Percentiles rank a stretch among this genome's conserved stretches.
Conservation (phyloP, 2,888 invertebrate species). For the Clepsis dumicolana region DNA sequence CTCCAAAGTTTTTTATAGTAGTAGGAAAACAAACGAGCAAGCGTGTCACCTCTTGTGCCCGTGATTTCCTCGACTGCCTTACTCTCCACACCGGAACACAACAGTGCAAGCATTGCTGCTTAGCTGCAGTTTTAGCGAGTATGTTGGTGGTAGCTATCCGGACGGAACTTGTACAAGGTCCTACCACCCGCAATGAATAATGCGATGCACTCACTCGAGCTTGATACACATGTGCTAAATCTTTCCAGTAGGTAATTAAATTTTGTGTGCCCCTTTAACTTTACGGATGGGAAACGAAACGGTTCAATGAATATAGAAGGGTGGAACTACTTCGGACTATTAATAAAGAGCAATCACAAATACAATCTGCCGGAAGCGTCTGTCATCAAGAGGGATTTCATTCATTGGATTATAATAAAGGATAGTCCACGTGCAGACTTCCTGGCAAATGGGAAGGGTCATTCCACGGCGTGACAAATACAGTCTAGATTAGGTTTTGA, state of each 20-base stretch:
- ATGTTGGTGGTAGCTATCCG: too few species aligned
- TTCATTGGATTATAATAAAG: constrained; percentile 59
- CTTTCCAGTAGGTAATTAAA: constrained; percentile 13
- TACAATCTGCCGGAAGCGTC: constrained; percentile 63
- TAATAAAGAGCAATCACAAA: constrained; percentile 43
- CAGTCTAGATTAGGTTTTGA: constrained; percentile 35
- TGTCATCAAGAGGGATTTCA: constrained; percentile 68
- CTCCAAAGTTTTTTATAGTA: constrained; percentile 45
- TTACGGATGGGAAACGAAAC: constrained; percentile 44
- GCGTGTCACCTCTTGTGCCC: too few species aligned
- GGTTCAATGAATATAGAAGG: constrained; percentile 47
- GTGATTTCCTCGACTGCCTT: too few species aligned
- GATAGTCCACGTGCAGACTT: constrained; percentile 39
- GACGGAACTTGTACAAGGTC: too few species aligned
- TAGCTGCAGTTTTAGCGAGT: too few species aligned
- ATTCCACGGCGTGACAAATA: constrained; percentile 34
- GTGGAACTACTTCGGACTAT: constrained; percentile 32
- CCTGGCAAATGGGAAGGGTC: constrained; percentile 38
- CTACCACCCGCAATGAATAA: too few species aligned
- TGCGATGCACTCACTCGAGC: constrained; percentile 38
- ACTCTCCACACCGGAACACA: too few species aligned
- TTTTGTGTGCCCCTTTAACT: not conserved
- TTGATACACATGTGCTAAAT: constrained; percentile 20
- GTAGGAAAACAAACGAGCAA: too few species aligned
- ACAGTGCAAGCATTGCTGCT: too few species aligned